Evolutionary conservation across 1,140 invertebrate genomes (phyloP).

Genomic region (Phenacoccus solenopsis): DNA sequence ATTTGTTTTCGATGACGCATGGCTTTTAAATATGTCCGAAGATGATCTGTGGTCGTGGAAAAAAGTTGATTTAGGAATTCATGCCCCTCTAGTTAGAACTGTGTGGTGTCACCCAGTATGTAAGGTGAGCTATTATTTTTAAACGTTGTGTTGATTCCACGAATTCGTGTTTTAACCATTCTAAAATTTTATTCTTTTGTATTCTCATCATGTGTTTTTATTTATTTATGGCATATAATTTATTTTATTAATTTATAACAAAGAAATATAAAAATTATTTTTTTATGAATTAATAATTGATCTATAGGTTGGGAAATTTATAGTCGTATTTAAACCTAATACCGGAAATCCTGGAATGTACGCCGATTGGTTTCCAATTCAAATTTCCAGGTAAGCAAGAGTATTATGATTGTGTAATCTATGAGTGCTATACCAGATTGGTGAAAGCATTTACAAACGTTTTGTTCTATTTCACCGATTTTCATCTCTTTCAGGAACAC

Average conservation of each 20-base stretch:
- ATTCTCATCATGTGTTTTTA: not conserved
- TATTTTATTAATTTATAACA: not conserved
- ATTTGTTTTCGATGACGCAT: slow-evolving; percentile 50
- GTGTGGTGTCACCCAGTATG: slow-evolving; percentile 89
- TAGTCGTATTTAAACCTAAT: slow-evolving; percentile 37
- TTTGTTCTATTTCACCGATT: not conserved
- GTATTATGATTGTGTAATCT: too few species aligned
- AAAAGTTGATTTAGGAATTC: slow-evolving; percentile 2
- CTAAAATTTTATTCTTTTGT: too few species aligned
- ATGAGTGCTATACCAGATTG: too few species aligned
- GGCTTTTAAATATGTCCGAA: slow-evolving; percentile 50
- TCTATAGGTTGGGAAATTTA: slow-evolving; percentile 37
- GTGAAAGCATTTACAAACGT: not conserved
- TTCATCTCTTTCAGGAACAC: not conserved
- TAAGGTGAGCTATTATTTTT: slow-evolving; percentile 43
- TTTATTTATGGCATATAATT: not conserved
- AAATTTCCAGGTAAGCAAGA: not conserved
- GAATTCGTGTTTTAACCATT: too few species aligned
- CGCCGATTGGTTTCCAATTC: slow-evolving; percentile 8
- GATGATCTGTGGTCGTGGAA: slow-evolving; percentile 22
- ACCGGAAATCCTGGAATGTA: slow-evolving; percentile 21
- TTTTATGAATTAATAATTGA: too few species aligned
- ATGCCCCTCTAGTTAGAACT: not conserved
- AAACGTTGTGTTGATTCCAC: too few species aligned
- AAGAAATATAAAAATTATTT: slow-evolving; percentile 23